Base-by-base conservation (phyloP, 2,797 vertebrate species). In the Tangara arthus region DNA sequence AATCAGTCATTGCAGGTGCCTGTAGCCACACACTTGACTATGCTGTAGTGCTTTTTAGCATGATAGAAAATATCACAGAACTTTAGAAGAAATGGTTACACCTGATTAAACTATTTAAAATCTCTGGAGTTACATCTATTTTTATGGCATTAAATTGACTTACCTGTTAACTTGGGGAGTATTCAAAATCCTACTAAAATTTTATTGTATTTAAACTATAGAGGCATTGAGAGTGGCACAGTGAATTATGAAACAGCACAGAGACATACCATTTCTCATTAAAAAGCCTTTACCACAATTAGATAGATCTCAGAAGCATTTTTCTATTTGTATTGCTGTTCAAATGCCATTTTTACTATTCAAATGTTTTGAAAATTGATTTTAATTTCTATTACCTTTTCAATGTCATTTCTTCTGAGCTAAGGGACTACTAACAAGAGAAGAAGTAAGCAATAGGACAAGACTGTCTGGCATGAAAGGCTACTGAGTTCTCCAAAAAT, bases 271-370 rank as follows among this genome's bases (percentile, higher is more conserved):
- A 69, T 97, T 97, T 96, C 95, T 95, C 81, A 68, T 97, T 97
- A 98, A 97, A 97, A 98, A 97, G 95, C 95, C 96, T 97, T 98
- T 93, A 96, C 96, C 87, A 96, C 96, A 97, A 97, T 97, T 97
- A 97, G 97, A 97, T 95, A 94, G 97, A 97, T 98, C 96, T 97
- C 97, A 97, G 96, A 97, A 98, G 96, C 97, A 97, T 97, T 97
- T 95, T 97, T 96, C 93, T 96, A 85, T 94, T 94, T 95, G 90
- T 94, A 97, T 95, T 93, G 89, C 93, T 49, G 76, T 94, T 97
- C 91, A 95, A 97, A 96, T 97, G 53, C 27, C 94, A 96, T 95
- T 97, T 96, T 97, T 96, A 80, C 87, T 95, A 90, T 97, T 98
- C 83, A 83, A 87, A 96, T 89, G 83, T 96, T 97, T 97, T 93